These are phyloP conservation scores for Hesperophylax magnus DNA, from an alignment of 1,140 invertebrate genomes.

Conservation along the genomic window DNA sequence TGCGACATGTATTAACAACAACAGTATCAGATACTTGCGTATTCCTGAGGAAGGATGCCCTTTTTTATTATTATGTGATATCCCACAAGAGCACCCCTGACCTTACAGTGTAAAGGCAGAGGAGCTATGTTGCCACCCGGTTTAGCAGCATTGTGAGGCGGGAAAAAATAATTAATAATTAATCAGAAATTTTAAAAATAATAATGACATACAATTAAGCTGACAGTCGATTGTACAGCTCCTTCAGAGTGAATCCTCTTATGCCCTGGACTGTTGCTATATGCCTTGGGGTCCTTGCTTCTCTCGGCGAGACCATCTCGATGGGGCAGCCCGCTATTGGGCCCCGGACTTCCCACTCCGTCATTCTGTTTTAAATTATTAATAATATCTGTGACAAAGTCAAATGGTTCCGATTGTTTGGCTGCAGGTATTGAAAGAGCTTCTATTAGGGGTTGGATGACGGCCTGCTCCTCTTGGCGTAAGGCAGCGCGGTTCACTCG, in stretches of 20 bases:
- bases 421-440: slow-evolving; percentile 6
- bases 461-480: slow-evolving; percentile 26
- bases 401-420: slow-evolving; percentile 45
- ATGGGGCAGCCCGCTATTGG: neutral
- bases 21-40: too few relatives aligned
- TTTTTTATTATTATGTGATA: too few relatives aligned
- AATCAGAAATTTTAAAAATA: too few relatives aligned
- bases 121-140: too few relatives aligned
- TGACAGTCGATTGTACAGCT: neutral
- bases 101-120: too few relatives aligned
- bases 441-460: slow-evolving; percentile 43
- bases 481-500: neutral
- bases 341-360: neutral
- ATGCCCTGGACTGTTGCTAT: slow-evolving; percentile 25
- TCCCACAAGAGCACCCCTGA: too few relatives aligned
- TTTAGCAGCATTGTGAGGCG: too few relatives aligned
- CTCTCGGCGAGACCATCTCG: neutral
- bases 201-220: too few relatives aligned
- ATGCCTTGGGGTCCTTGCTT: slow-evolving; percentile 7
- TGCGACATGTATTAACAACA: too few relatives aligned
- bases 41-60: too few relatives aligned
- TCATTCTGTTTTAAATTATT: slow-evolving; percentile 40
- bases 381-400: slow-evolving; percentile 53
- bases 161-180: too few relatives aligned
- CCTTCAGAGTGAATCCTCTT: slow-evolving; percentile 50